phyloP scores from a whole-genome alignment of 2,888 invertebrate genomes.

The Hetaerina titia region DNA sequence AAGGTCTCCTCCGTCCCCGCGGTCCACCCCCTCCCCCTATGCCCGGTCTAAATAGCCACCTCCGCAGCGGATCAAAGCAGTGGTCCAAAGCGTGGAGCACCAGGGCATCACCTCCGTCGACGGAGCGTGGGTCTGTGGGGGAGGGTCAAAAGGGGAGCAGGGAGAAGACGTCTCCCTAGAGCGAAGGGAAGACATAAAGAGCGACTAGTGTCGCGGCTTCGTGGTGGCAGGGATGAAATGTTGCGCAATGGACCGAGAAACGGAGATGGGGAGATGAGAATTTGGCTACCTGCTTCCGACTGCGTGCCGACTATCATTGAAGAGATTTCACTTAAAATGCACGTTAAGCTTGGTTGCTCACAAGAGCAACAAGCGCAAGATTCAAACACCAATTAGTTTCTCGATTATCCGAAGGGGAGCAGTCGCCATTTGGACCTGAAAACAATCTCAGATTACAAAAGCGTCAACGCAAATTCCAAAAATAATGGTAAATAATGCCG shows the following conservation, averaged over 20 bases:
- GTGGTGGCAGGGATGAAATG: not conserved
- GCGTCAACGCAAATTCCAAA: too few relatives aligned
- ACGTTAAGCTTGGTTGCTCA: too few relatives aligned
- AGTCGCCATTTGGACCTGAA: too few relatives aligned
- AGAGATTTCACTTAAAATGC: too few relatives aligned
- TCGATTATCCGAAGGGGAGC: too few relatives aligned
- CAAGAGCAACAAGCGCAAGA: too few relatives aligned
- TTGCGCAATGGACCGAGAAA: not conserved
- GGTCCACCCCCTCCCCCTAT: not conserved
- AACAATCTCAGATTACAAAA: too few relatives aligned
- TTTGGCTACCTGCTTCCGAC: not conserved
- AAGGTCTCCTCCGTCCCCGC: not conserved
- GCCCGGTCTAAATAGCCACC: not conserved
- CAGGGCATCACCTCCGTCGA: not conserved
- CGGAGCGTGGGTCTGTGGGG: not conserved
- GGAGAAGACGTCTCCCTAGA: not conserved
- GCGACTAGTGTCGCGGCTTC: not conserved
- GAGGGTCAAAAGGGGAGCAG: not conserved
- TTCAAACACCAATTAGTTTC: too few relatives aligned
- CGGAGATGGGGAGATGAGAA: not conserved
- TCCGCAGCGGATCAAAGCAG: not conserved
- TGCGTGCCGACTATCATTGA: not conserved
- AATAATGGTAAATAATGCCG: too few relatives aligned
- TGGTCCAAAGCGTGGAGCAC: not conserved
- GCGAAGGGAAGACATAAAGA: not conserved